Percentiles rank a stretch among this genome's conserved stretches.
phyloP scores from a whole-genome alignment of 2,113 vertebrate genomes.

The Caretta caretta region DNA sequence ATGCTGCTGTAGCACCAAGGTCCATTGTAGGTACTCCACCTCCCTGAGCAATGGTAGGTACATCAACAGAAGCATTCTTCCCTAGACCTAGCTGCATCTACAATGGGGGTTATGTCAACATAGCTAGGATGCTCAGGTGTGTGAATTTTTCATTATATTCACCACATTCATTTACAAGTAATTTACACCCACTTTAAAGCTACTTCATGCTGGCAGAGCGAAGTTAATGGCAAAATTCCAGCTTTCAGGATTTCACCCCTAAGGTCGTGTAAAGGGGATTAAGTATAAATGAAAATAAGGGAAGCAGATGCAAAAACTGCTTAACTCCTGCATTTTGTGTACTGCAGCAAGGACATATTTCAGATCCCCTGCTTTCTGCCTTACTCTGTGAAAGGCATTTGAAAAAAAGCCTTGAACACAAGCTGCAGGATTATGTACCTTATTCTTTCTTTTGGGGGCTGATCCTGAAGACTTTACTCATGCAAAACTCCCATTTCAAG shows the following conservation, averaged over 20 bases:
- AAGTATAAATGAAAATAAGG: not conserved
- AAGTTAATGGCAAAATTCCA: not conserved
- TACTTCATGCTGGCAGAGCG: not conserved
- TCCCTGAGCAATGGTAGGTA: not conserved
- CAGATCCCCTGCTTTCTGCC: not conserved
- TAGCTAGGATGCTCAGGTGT: not conserved
- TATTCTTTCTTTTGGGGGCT: not conserved
- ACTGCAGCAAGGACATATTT: not conserved
- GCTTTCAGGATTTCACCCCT: not conserved
- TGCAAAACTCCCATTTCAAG: rapidly evolving
- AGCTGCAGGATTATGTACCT: not conserved
- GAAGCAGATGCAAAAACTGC: not conserved
- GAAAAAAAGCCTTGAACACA: not conserved
- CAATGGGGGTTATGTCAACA: not conserved
- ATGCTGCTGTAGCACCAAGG: not conserved
- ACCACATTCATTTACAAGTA: not conserved
- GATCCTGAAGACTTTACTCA: not conserved
- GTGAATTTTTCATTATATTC: not conserved
- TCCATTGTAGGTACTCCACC: not conserved
- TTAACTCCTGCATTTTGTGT: not conserved
- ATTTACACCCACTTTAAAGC: slow-evolving; percentile 39
- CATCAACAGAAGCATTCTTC: not conserved
- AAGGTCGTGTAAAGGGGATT: not conserved
- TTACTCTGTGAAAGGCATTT: not conserved
- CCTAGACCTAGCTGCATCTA: not conserved